Base-by-base conservation (phyloP, 2,888 invertebrate species). In the Drosophila dives region DNA sequence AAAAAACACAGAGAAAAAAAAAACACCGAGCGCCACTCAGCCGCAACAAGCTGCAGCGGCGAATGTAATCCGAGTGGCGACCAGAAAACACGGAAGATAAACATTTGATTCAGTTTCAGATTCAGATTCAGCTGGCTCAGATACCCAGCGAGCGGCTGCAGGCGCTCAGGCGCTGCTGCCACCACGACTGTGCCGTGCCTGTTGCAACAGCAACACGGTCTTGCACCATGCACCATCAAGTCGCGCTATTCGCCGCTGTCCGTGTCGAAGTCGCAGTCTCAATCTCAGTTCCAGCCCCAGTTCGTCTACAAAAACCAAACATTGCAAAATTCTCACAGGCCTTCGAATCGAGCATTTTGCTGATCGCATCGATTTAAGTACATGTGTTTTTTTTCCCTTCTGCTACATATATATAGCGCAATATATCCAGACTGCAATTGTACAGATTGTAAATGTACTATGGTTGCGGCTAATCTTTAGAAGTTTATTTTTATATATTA, bases 21-120 rank as follows among this genome's bases (percentile, higher is more conserved):
- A 17, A 61, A 29, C 32, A n/a, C 40, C 42, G 86, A 86, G 85
- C 85, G 85, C 85, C 85, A 89, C 86, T 85, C 73, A 83, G 89
- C 89, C 89, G 76, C 72, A 79, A 67, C 89, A 64, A 48, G 58
- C 64, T 36, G 48, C 23, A 45, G 15, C 38, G n/a, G 38, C 38
- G 20, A 49, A 40, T 73, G 73, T 62, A 73, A 73, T 73, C 50
- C 69, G 69, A 73, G 60, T 34, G 29, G 23, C 64, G 66, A 34
- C 72, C 63, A 54, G 51, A 72, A 48, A 68, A 86, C 81, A 83
- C 90, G 88, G 89, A 75, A 86, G 81, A 83, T 77, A 81, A 88
- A 72, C 86, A 88, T 72, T 83, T 77, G 75, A 84, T 50, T 40
- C 58, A 50, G 62, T 50, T 50, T 49, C 48, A 48, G 48, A 48